Percentiles rank a stretch among this genome's conserved stretches.
These are phyloP conservation scores for Ginglymostoma cirratum DNA, from an alignment of 2,113 vertebrate genomes.

Conservation along the genomic window DNA sequence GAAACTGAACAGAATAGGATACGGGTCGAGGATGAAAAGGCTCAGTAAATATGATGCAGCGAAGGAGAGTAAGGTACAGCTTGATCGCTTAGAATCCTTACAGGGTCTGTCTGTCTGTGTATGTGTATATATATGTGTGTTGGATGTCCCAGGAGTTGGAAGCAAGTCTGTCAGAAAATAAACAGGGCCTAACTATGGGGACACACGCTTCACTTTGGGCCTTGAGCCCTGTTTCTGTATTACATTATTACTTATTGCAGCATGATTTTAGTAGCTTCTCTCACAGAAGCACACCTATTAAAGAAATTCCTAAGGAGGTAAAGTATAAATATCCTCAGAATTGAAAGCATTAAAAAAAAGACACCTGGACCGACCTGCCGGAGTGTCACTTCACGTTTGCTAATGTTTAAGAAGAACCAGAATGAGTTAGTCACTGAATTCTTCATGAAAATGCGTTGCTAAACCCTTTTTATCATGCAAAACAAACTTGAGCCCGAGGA, in stretches of 20 bases:
- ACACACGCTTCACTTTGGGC: too few relatives aligned
- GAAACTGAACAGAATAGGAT: conserved; percentile 54
- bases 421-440: not conserved
- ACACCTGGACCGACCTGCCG: not conserved
- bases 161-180: not conserved
- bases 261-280: not conserved
- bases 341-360: not conserved
- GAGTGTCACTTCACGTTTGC: not conserved
- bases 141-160: not conserved
- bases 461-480: not conserved
- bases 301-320: too few relatives aligned
- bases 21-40: conserved; percentile 68
- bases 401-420: not conserved
- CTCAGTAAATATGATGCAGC: conserved; percentile 69
- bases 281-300: not conserved
- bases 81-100: too few relatives aligned
- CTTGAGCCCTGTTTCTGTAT: not conserved
- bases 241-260: not conserved
- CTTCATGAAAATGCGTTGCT: not conserved
- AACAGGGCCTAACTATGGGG: not conserved
- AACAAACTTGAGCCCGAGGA: not conserved
- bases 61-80: conserved; percentile 70
- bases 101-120: not conserved
- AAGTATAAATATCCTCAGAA: not conserved
- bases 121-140: not conserved